Evolutionary conservation across 2,797 vertebrate genomes (phyloP).

Genomic region (Coregonus suidteri): DNA sequence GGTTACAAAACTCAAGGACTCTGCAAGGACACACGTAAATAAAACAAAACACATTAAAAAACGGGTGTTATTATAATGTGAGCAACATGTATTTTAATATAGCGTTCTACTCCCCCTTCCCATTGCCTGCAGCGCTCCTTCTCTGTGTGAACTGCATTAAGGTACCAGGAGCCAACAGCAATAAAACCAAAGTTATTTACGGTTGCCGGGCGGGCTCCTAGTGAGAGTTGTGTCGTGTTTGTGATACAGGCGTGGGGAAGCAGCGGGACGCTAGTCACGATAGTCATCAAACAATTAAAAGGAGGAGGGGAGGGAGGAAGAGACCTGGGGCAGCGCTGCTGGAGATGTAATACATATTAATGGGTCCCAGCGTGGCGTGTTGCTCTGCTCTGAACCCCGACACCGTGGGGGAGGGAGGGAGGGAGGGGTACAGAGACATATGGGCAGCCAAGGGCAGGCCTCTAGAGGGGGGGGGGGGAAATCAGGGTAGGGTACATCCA

Average conservation of each 20-base stretch:
- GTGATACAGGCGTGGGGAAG: slow-evolving; percentile 33
- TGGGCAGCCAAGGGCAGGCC: background rate
- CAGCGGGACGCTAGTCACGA: slow-evolving; percentile 40
- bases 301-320: slow-evolving; percentile 26
- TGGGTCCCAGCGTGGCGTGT: slow-evolving; percentile 47
- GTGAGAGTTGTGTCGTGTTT: slow-evolving; percentile 45
- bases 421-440: too few relatives aligned
- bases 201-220: slow-evolving; percentile 8
- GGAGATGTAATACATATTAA: slow-evolving; percentile 51
- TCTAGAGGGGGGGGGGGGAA: background rate
- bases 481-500: too few relatives aligned
- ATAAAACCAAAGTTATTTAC: slow-evolving; percentile 38
- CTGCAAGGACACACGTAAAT: slow-evolving; percentile 22
- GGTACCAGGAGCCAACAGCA: slow-evolving; percentile 9
- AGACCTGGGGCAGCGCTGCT: slow-evolving; percentile 29
- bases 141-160: slow-evolving; percentile 31
- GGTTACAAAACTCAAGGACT: slow-evolving; percentile 13
- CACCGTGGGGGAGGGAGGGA: background rate
- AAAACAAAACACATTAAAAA: slow-evolving; percentile 9
- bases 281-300: slow-evolving; percentile 60
- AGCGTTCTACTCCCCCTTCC: background rate
- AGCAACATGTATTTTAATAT: background rate
- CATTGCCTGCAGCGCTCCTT: background rate
- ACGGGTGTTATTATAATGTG: slow-evolving; percentile 15
- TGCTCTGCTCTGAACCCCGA: slow-evolving; percentile 14